phyloP scores from a whole-genome alignment of 2,113 vertebrate species.

The Morphnarchus princeps region DNA sequence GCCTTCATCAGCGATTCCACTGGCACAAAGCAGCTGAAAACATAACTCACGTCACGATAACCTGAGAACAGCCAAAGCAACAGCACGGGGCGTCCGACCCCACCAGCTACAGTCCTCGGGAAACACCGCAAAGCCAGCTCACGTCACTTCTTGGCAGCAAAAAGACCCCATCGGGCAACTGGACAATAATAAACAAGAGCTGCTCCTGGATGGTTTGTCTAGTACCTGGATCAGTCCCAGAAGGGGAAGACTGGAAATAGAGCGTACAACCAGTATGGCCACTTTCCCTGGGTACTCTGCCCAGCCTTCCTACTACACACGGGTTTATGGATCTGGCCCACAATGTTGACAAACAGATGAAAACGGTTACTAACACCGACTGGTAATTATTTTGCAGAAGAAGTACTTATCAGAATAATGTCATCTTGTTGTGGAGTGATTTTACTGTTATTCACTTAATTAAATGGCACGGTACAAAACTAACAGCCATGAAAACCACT shows the following conservation, averaged over 20 bases:
- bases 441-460: neutral
- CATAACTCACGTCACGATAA: fast-evolving
- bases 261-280: neutral
- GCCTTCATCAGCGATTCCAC: neutral
- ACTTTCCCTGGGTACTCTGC: neutral
- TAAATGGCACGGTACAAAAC: neutral
- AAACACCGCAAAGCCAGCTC: neutral
- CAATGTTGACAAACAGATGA: fast-evolving
- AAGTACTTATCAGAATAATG: neutral
- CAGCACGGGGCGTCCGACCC: too few relatives aligned
- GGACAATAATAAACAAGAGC: neutral
- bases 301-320: neutral
- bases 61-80: neutral
- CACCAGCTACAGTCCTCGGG: neutral
- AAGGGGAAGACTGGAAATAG: neutral
- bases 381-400: neutral
- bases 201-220: neutral
- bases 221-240: neutral
- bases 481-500: neutral
- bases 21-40: neutral
- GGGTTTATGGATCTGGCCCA: neutral
- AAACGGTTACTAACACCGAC: neutral
- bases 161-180: neutral
- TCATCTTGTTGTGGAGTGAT: neutral
- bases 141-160: neutral